Percentiles rank a stretch among this genome's conserved stretches.
Conservation (phyloP, 2,797 vertebrate genomes). For the Malacoctenus gilli region DNA sequence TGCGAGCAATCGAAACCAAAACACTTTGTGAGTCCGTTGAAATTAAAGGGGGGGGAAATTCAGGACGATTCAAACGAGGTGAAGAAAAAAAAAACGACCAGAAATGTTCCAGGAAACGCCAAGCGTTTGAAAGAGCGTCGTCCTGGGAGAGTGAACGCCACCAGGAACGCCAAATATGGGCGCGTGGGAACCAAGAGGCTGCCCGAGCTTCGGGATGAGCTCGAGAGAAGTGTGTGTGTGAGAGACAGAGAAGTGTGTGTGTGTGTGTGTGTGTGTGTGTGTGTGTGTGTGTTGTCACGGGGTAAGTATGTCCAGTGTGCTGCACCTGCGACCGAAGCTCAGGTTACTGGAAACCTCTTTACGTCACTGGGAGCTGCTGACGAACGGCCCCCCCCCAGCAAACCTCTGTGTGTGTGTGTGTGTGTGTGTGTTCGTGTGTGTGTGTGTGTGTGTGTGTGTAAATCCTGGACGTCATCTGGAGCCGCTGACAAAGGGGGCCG, state of each 20-base stretch:
- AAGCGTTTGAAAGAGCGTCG: no score
- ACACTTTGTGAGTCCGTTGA: no score
- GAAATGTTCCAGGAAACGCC: no score
- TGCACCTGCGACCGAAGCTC: conserved; percentile 63
- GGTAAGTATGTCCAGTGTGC: conserved; percentile 56
- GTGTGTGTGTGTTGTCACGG: conserved; percentile 40
- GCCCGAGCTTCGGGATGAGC: no score
- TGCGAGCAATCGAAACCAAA: no score
- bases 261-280: conserved; percentile 5
- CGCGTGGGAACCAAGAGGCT: not conserved
- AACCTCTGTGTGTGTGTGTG: conserved; percentile 1
- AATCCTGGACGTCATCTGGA: conserved; percentile 27
- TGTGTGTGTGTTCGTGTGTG: conserved; percentile 3
- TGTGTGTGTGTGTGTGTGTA: conserved; percentile 5
- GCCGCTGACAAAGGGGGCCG: conserved; percentile 22
- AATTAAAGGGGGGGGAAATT: conserved; percentile 7
- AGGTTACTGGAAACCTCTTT: conserved; percentile 64
- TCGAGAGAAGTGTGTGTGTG: conserved; percentile 14
- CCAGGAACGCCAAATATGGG: conserved; percentile 40
- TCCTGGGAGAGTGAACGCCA: conserved; percentile 30
- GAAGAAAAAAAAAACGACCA: conserved; percentile 48
- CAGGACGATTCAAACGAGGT: conserved; percentile 36
- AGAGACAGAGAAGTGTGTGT: not conserved
- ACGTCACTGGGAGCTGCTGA: conserved; percentile 54
- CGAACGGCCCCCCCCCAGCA: conserved; percentile 36